Conservation (phyloP, 2,113 vertebrate species). For the Ameiurus melas region DNA sequence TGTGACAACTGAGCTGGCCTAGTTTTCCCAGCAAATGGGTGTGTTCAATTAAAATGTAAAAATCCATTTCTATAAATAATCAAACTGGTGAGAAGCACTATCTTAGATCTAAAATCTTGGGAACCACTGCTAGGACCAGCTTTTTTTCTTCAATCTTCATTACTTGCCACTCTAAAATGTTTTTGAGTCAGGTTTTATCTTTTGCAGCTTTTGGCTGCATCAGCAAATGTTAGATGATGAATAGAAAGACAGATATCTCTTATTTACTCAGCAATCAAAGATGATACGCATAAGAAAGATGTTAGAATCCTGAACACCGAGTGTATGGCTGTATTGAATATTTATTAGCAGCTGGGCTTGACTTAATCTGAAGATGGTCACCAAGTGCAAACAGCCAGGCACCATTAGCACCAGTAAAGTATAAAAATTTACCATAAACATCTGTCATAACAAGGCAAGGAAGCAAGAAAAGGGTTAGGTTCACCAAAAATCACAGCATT, state of each 20-base stretch:
- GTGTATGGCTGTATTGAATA: background rate
- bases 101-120: background rate
- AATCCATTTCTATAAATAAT: background rate
- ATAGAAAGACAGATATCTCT: background rate
- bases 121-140: background rate
- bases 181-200: background rate
- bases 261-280: background rate
- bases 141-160: background rate
- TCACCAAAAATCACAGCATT: background rate
- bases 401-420: background rate
- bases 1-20: background rate
- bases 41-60: background rate
- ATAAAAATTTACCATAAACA: background rate
- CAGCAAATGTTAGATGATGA: background rate
- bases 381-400: background rate
- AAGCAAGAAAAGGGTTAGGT: background rate
- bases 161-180: background rate
- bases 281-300: background rate
- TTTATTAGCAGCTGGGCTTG: background rate
- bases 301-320: background rate
- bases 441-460: background rate
- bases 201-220: background rate
- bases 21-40: background rate
- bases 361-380: background rate
- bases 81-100: background rate